Conservation (phyloP, 2,888 invertebrate genomes). For the Spicauda simplicius region DNA sequence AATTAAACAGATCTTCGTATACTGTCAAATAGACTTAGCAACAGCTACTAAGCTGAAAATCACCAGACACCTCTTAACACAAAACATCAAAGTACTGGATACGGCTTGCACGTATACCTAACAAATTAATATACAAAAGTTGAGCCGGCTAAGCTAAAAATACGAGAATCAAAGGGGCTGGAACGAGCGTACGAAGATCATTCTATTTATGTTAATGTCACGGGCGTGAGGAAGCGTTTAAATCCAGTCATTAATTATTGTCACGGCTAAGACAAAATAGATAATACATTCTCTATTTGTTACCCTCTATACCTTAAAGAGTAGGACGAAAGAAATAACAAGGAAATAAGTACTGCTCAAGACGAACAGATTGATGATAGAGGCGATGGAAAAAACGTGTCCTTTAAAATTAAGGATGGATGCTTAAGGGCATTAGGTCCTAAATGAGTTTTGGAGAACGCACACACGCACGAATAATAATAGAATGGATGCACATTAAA, state of each 20-base stretch:
- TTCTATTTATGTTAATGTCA: conserved; percentile 85
- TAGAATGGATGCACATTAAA: conserved; percentile 70
- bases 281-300: conserved; percentile 82
- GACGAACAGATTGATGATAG: conserved; percentile 76
- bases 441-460: conserved; percentile 74
- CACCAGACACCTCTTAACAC: conserved; percentile 75
- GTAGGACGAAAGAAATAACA: conserved; percentile 77
- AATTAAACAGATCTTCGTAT: conserved; percentile 46
- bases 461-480: conserved; percentile 65
- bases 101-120: conserved; percentile 63
- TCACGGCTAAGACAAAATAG: conserved; percentile 83
- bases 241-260: conserved; percentile 85
- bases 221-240: conserved; percentile 85
- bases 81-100: conserved; percentile 80
- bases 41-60: conserved; percentile 67
- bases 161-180: conserved; percentile 82
- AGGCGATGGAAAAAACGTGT: conserved; percentile 70
- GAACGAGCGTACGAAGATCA: conserved; percentile 74
- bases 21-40: conserved; percentile 40
- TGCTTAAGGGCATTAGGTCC: conserved; percentile 65
- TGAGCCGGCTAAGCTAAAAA: conserved; percentile 78
- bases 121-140: conserved; percentile 81
- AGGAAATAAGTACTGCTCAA: conserved; percentile 69
- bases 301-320: conserved; percentile 72
- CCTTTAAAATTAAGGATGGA: conserved; percentile 71